phyloP scores from a whole-genome alignment of 2,888 invertebrate genomes.

The Himalopsyche japonica region DNA sequence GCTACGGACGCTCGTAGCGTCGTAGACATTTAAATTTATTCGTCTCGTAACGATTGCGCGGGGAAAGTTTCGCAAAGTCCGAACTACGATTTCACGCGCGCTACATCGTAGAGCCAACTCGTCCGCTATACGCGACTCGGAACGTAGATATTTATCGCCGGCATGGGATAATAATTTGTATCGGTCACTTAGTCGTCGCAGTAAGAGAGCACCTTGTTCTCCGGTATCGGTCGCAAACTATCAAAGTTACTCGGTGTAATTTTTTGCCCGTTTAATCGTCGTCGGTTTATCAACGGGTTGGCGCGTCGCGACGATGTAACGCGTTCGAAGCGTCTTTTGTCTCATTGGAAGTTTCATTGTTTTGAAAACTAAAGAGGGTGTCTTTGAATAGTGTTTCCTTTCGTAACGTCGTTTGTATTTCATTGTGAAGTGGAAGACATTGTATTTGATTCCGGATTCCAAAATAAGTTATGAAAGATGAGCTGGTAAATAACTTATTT shows the following conservation, averaged over 20 bases:
- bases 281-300: background rate
- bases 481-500: slow-evolving; percentile 21
- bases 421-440: slow-evolving; percentile 4
- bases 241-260: background rate
- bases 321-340: slow-evolving; percentile 3
- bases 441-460: background rate
- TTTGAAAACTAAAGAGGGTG: slow-evolving; percentile 2
- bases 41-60: slow-evolving; percentile 43
- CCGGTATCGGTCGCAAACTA: background rate
- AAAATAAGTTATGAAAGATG: slow-evolving; percentile 7
- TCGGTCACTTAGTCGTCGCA: background rate
- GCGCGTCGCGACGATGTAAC: background rate
- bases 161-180: background rate
- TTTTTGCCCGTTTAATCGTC: background rate
- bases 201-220: background rate
- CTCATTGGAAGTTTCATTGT: slow-evolving; percentile 8
- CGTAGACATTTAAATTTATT: slow-evolving; percentile 44
- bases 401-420: background rate
- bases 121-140: background rate
- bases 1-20: slow-evolving; percentile 41
- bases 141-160: slow-evolving; percentile 1
- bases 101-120: slow-evolving; percentile 45
- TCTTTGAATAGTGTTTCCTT: slow-evolving; percentile 6
- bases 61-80: slow-evolving; percentile 1
- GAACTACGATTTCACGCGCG: slow-evolving; percentile 45